These are phyloP conservation scores for Ferdinandea cuprea DNA, from an alignment of 2,888 invertebrate species.

Conservation along the genomic window DNA sequence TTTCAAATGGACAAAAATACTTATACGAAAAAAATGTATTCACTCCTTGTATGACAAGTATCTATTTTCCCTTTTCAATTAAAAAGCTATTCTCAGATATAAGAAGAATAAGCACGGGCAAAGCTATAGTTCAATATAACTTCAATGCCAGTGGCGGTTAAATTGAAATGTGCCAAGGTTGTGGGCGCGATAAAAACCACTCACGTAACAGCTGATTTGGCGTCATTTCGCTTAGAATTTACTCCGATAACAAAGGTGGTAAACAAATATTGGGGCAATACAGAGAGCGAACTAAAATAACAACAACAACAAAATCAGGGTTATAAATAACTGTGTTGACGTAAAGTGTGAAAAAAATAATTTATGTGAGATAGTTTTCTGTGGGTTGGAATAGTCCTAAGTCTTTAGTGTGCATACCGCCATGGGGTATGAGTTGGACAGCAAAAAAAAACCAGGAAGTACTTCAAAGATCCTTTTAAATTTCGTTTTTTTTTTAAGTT, in stretches of 20 bases:
- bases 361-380: too few species aligned
- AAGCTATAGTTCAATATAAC: conserved; percentile 2
- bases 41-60: neutral
- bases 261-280: conserved; percentile 36
- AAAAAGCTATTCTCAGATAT: neutral
- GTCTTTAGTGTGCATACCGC: too few species aligned
- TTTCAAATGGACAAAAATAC: too few species aligned
- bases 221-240: conserved; percentile 18
- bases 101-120: conserved; percentile 2
- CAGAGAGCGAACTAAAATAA: too few species aligned
- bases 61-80: neutral
- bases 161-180: conserved; percentile 45
- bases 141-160: conserved; percentile 9
- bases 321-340: too few species aligned
- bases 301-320: neutral
- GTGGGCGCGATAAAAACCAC: conserved; percentile 2
- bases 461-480: too few species aligned
- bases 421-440: too few species aligned
- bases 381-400: too few species aligned
- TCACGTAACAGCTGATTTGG: conserved; percentile 16
- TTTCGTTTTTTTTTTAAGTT: too few species aligned
- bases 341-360: too few species aligned
- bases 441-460: too few species aligned
- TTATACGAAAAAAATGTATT: too few species aligned
- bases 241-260: conserved; percentile 35